These are phyloP conservation scores for Temnopleurus reevesii DNA, from an alignment of 53 echinoderm and acorn worm genomes.

Conservation along the genomic window DNA sequence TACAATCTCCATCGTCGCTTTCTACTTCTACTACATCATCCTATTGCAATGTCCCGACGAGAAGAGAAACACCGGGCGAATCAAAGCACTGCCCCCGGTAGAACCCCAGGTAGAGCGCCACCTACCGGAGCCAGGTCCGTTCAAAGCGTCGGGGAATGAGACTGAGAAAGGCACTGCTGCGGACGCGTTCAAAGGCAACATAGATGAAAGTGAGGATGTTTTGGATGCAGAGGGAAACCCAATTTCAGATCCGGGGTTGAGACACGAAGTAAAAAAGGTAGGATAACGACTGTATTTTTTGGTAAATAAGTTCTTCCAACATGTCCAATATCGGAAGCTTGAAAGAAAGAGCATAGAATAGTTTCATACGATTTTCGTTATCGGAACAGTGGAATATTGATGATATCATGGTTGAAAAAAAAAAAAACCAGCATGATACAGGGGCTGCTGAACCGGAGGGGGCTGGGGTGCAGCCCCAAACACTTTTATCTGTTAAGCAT, in stretches of 20 bases:
- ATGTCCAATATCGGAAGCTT: too few relatives aligned
- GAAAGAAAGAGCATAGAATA: too few relatives aligned
- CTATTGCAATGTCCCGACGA: not conserved
- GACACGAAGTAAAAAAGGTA: not conserved
- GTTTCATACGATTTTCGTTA: too few relatives aligned
- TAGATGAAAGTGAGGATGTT: not conserved
- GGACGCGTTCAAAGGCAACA: not conserved
- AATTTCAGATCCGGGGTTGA: not conserved
- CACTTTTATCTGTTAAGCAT: too few relatives aligned
- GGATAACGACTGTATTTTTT: not conserved
- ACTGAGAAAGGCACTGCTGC: not conserved
- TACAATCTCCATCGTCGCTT: not conserved
- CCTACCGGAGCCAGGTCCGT: not conserved
- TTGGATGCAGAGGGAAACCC: conserved; percentile 20
- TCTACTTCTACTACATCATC: not conserved
- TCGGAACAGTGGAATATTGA: too few relatives aligned
- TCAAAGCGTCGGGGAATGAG: not conserved
- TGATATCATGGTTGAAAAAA: too few relatives aligned
- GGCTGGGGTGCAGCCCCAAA: too few relatives aligned
- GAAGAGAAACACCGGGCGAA: not conserved
- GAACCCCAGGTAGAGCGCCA: not conserved
- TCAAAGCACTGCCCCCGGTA: not conserved
- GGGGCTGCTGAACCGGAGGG: too few relatives aligned
- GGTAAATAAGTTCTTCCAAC: too few relatives aligned
- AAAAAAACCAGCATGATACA: too few relatives aligned